These are phyloP conservation scores for Neodontobutis hainanensis DNA, from an alignment of 2,113 vertebrate genomes.

Conservation along the genomic window DNA sequence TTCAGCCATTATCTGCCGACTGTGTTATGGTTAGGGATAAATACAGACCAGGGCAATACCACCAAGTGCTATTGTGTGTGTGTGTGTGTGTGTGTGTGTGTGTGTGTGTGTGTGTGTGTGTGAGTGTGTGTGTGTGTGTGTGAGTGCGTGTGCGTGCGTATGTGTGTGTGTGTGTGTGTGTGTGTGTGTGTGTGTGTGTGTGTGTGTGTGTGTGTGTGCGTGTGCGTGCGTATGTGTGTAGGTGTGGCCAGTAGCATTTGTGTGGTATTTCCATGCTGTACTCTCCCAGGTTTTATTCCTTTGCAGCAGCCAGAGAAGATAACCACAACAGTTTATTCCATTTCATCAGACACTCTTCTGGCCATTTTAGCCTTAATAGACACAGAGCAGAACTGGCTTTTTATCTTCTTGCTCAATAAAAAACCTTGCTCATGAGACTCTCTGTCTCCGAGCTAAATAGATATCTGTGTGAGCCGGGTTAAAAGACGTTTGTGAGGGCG, in stretches of 20 bases:
- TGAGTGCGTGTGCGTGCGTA: slow-evolving; percentile 20
- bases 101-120: slow-evolving; percentile 23
- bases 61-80: slow-evolving; percentile 35
- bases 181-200: slow-evolving; percentile 32
- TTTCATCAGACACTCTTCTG: slow-evolving; percentile 62
- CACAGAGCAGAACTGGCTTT: slow-evolving; percentile 49
- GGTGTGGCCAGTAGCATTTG: slow-evolving; percentile 7
- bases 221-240: slow-evolving; percentile 35
- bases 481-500: slow-evolving; percentile 37
- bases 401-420: slow-evolving; percentile 70
- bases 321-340: slow-evolving; percentile 69
- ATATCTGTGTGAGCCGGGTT: slow-evolving; percentile 38
- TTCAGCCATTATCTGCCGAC: slow-evolving; percentile 71
- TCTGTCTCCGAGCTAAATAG: slow-evolving; percentile 56
- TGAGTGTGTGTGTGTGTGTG: too few relatives aligned
- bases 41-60: slow-evolving; percentile 69
- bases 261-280: slow-evolving; percentile 17
- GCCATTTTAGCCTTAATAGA: slow-evolving; percentile 64
- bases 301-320: slow-evolving; percentile 44
- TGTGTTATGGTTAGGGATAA: slow-evolving; percentile 77
- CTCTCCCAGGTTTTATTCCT: slow-evolving; percentile 28
- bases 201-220: slow-evolving; percentile 25
- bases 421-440: slow-evolving; percentile 52
- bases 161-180: slow-evolving; percentile 33
- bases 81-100: slow-evolving; percentile 40